Conservation (phyloP, 1,140 invertebrate genomes). For the Tribolium castaneum region DNA sequence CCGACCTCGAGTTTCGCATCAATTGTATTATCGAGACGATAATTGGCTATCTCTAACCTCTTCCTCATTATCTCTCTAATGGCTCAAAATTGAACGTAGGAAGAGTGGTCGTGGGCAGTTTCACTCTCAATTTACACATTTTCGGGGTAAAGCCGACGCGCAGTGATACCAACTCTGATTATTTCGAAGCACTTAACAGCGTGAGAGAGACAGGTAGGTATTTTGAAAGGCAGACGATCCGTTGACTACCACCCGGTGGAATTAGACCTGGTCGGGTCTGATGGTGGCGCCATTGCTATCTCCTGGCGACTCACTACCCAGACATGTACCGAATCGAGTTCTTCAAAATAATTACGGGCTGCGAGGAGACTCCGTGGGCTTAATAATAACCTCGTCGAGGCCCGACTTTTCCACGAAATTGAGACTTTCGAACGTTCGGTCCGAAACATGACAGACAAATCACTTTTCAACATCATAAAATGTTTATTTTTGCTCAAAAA, state of each 20-base stretch:
- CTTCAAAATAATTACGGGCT: constrained; percentile 39
- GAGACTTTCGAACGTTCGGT: no score
- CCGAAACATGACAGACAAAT: no score
- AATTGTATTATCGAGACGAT: constrained; percentile 23
- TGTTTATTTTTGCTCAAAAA: no score
- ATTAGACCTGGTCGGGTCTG: constrained; percentile 57
- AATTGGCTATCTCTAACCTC: constrained; percentile 26
- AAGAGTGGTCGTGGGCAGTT: background rate
- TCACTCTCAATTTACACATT: background rate
- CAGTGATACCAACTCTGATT: background rate
- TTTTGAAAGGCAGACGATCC: constrained; percentile 43
- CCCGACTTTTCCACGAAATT: constrained; percentile 51
- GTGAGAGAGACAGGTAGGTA: constrained; percentile 37
- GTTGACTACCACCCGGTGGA: constrained; percentile 50
- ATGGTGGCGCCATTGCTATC: constrained; percentile 61
- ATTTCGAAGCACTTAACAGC: background rate
- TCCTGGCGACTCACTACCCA: constrained; percentile 59
- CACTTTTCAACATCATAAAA: no score
- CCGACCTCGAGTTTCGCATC: constrained; percentile 12
- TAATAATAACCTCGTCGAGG: constrained; percentile 56
- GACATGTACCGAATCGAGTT: constrained; percentile 19
- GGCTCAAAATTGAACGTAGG: constrained; percentile 19
- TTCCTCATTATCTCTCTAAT: constrained; percentile 29
- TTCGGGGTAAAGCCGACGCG: background rate
- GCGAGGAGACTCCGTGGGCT: constrained; percentile 58